Conservation (phyloP, 1,140 invertebrate species). For the Philotrypesis tridentata region DNA sequence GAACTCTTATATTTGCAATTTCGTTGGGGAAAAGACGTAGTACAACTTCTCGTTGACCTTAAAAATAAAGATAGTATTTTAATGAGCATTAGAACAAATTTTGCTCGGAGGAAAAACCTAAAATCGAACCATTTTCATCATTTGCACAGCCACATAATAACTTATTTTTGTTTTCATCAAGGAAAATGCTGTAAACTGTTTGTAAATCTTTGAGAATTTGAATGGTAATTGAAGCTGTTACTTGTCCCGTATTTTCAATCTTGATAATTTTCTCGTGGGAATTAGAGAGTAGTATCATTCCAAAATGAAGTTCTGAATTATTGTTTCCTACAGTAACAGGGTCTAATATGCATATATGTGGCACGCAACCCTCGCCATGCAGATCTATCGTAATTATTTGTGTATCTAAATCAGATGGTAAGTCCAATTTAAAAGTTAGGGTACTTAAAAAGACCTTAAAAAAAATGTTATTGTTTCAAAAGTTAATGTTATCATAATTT, state of each 20-base stretch:
- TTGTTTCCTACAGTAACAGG: constrained; percentile 42
- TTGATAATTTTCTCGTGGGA: constrained; percentile 39
- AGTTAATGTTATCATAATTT: not conserved
- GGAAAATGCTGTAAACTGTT: constrained; percentile 28
- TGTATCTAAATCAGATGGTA: constrained; percentile 50
- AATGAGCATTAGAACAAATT: not conserved
- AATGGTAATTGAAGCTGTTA: constrained; percentile 57
- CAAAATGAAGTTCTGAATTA: constrained; percentile 51
- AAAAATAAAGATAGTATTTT: not conserved
- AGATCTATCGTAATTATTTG: constrained; percentile 39
- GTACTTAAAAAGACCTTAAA: constrained; percentile 55
- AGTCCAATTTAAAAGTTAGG: constrained; percentile 53
- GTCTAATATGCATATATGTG: constrained; percentile 61
- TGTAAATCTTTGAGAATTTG: constrained; percentile 53
- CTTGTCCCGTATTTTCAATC: constrained; percentile 59
- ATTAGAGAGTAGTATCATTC: constrained; percentile 55
- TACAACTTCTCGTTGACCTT: not conserved
- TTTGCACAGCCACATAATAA: not conserved
- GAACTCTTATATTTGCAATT: constrained; percentile 42
- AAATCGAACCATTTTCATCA: not conserved
- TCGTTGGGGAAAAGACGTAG: constrained; percentile 46
- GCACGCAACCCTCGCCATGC: constrained; percentile 61
- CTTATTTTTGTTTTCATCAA: not conserved
- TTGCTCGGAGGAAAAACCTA: not conserved
- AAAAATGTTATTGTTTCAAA: constrained; percentile 29